These are phyloP conservation scores for Equus przewalskii DNA, from an alignment of 2,113 vertebrate genomes.

Conservation along the genomic window DNA sequence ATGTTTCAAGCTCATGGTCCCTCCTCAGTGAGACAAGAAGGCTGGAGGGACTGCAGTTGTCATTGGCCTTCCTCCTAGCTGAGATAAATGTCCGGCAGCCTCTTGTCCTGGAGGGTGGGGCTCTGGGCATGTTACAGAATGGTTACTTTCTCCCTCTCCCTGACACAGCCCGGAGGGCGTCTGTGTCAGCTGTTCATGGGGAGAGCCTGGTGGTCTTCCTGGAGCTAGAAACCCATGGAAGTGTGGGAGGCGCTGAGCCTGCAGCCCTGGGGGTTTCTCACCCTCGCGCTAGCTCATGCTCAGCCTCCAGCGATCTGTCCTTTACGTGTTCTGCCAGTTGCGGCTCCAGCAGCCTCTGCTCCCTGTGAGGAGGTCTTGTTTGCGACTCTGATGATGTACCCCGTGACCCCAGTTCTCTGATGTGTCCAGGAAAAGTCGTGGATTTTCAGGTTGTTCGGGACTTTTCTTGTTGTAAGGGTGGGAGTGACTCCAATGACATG, in stretches of 20 bases:
- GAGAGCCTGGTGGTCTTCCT: too few relatives aligned
- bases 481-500: neutral
- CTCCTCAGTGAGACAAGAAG: too few relatives aligned
- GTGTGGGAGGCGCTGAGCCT: too few relatives aligned
- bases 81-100: neutral
- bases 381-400: neutral
- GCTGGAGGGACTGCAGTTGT: neutral
- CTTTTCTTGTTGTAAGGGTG: neutral
- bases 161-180: accelerated
- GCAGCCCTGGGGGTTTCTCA: neutral
- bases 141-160: neutral
- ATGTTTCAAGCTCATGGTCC: neutral
- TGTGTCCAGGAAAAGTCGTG: neutral
- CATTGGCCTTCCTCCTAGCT: too few relatives aligned
- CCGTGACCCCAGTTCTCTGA: neutral
- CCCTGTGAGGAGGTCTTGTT: too few relatives aligned
- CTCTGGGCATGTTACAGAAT: neutral
- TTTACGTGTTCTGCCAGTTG: neutral
- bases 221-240: neutral
- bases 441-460: neutral
- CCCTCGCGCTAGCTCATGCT: neutral
- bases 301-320: neutral
- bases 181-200: neutral
- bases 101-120: neutral
- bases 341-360: neutral